A percentile compares a stretch with the other conserved stretches of the same genome.
Conservation (phyloP, 92 coral and sea anemone genomes). For the Porites lobata region DNA sequence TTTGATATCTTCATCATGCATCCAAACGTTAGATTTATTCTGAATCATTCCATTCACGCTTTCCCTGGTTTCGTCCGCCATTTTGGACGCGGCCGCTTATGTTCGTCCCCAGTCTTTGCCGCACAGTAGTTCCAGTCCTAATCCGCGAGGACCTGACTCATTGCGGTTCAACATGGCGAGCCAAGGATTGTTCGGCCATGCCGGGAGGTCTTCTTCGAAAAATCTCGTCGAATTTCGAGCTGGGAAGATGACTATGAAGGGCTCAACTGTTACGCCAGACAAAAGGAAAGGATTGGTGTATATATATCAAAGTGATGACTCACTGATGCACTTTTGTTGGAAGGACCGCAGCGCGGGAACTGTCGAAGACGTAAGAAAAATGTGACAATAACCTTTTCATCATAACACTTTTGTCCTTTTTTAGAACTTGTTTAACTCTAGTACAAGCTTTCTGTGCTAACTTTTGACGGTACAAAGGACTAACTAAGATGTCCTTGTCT, state of each 20-base stretch:
- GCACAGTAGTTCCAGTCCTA: neutral
- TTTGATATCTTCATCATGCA: slow-evolving; percentile 33
- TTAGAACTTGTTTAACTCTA: neutral
- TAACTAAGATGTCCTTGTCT: too few species aligned
- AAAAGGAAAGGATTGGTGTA: slow-evolving; percentile 96
- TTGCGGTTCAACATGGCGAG: slow-evolving; percentile 75
- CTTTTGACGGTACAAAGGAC: too few species aligned
- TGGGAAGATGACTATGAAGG: slow-evolving; percentile 93
- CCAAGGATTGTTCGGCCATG: slow-evolving; percentile 85
- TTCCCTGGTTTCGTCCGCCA: slow-evolving; percentile 25
- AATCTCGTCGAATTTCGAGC: slow-evolving; percentile 98
- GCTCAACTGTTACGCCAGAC: slow-evolving; percentile 99
- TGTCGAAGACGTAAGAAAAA: slow-evolving; percentile 91
- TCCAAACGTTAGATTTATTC: slow-evolving; percentile 38
- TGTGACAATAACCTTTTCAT: slow-evolving; percentile 9
- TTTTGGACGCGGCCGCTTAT: slow-evolving; percentile 37
- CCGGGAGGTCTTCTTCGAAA: slow-evolving; percentile 84
- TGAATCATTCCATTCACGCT: neutral
- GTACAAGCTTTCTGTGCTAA: too few species aligned
- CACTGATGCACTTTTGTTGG: slow-evolving; percentile 99
- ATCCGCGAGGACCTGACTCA: slow-evolving; percentile 25
- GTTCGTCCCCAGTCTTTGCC: slow-evolving; percentile 9
- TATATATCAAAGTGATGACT: slow-evolving; percentile 96
- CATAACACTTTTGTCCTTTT: neutral
- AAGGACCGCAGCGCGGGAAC: slow-evolving; percentile 92